phyloP scores from a whole-genome alignment of 2,797 vertebrate species.

The Amniataba percoides region DNA sequence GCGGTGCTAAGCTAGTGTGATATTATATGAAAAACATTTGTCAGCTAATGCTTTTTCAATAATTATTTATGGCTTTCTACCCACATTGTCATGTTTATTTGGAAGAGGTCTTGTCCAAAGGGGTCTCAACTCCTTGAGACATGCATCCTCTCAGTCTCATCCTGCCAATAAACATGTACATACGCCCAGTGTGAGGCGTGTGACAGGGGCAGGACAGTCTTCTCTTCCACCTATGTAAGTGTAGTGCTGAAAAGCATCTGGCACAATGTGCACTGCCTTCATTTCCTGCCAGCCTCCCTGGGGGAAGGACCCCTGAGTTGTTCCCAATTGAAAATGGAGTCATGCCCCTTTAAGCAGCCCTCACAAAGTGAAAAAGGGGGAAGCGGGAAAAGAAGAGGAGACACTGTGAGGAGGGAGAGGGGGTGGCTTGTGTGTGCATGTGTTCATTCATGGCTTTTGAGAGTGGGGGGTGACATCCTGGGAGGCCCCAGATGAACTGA shows the following conservation, averaged over 20 bases:
- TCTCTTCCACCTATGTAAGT: constrained; percentile 62
- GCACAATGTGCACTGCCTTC: constrained; percentile 86
- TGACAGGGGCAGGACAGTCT: constrained; percentile 75
- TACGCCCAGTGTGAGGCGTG: constrained; percentile 32
- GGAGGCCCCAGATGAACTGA: constrained; percentile 75
- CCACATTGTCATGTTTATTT: background rate
- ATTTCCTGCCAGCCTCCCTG: constrained; percentile 87
- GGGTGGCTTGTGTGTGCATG: constrained; percentile 68
- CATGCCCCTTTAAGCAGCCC: constrained; percentile 90
- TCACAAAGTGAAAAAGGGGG: constrained; percentile 83
- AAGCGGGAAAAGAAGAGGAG: constrained; percentile 77
- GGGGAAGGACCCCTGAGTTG: constrained; percentile 85
- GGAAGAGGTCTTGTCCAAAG: background rate
- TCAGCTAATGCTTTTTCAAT: background rate
- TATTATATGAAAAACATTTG: background rate
- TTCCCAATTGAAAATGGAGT: constrained; percentile 90
- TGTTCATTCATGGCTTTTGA: constrained; percentile 81
- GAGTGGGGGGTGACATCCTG: constrained; percentile 65
- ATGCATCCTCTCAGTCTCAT: background rate
- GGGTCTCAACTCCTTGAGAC: background rate
- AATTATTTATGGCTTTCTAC: background rate
- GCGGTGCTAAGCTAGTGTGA: background rate
- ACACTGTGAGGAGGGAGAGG: constrained; percentile 65
- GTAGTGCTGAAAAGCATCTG: constrained; percentile 85
- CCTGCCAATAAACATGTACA: constrained; percentile 44